Conservation (phyloP, 2,797 vertebrate species). For the Gymnothorax reevesii region DNA sequence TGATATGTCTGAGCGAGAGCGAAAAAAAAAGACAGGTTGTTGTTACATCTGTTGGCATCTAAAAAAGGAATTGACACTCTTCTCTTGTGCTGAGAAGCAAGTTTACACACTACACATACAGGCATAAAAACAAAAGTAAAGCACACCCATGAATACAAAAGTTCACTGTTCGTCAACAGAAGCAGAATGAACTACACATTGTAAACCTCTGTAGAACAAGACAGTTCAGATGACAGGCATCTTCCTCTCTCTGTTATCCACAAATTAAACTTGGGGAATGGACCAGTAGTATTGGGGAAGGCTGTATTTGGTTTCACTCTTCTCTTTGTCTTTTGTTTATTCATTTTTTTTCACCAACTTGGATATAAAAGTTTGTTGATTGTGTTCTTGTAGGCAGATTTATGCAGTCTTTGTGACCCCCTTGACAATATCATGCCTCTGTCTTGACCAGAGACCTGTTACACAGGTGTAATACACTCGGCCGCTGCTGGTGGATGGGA, state of each 20-base stretch:
- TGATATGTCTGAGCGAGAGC: background rate
- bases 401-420: background rate
- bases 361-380: background rate
- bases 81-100: constrained; percentile 11
- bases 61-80: background rate
- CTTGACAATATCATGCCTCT: constrained; percentile 39
- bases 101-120: constrained; percentile 31
- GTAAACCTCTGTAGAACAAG: background rate
- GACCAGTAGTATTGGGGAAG: background rate
- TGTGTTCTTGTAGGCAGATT: background rate
- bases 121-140: constrained; percentile 8
- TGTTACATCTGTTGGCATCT: background rate
- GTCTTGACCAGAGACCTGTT: constrained; percentile 61
- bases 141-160: constrained; percentile 20
- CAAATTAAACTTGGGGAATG: background rate
- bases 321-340: constrained; percentile 37
- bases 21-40: background rate
- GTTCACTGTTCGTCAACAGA: constrained; percentile 6
- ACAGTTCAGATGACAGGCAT: background rate
- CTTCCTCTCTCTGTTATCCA: background rate
- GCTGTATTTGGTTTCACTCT: constrained; percentile 58
- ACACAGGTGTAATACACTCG: constrained; percentile 72
- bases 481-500: constrained; percentile 64
- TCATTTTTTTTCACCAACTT: background rate
- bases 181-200: background rate